phyloP scores from a whole-genome alignment of 2,888 invertebrate genomes.

The Osedax fenrisi region DNA sequence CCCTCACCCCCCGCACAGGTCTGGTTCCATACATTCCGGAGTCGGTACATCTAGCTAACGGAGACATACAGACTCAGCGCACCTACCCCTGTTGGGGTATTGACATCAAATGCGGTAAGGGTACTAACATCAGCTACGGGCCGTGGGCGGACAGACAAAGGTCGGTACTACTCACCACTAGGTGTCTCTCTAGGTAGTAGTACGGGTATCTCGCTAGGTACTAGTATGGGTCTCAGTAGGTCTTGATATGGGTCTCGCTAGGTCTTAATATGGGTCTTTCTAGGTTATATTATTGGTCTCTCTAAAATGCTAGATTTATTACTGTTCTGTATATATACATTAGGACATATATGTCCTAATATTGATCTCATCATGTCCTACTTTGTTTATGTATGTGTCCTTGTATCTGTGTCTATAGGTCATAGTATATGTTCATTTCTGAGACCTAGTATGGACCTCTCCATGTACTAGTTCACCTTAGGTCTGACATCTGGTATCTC shows the following conservation, averaged over 20 bases:
- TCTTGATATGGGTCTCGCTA: too few species aligned
- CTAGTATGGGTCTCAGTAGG: too few species aligned
- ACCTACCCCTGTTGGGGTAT: slow-evolving; percentile 89
- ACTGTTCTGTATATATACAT: too few species aligned
- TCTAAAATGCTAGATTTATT: too few species aligned
- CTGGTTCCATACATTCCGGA: slow-evolving; percentile 82
- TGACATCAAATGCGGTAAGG: slow-evolving; percentile 66
- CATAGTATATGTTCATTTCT: not conserved
- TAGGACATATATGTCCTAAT: too few species aligned
- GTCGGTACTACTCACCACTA: slow-evolving; percentile 34
- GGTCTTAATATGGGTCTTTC: too few species aligned
- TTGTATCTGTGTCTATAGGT: not conserved
- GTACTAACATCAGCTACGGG: slow-evolving; percentile 91
- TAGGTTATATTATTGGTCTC: too few species aligned
- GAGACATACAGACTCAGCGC: slow-evolving; percentile 63
- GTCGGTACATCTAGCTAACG: slow-evolving; percentile 74
- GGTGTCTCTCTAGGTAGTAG: too few species aligned
- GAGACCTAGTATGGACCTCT: not conserved
- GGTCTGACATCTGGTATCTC: too few species aligned
- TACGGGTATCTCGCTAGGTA: too few species aligned
- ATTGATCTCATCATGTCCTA: too few species aligned
- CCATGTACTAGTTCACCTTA: too few species aligned
- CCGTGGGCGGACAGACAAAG: slow-evolving; percentile 97
- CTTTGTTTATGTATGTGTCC: not conserved
- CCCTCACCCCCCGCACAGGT: slow-evolving; percentile 47